phyloP scores from a whole-genome alignment of 37 sponge, comb jelly and placozoan species.

The Hormiphora californensis region DNA sequence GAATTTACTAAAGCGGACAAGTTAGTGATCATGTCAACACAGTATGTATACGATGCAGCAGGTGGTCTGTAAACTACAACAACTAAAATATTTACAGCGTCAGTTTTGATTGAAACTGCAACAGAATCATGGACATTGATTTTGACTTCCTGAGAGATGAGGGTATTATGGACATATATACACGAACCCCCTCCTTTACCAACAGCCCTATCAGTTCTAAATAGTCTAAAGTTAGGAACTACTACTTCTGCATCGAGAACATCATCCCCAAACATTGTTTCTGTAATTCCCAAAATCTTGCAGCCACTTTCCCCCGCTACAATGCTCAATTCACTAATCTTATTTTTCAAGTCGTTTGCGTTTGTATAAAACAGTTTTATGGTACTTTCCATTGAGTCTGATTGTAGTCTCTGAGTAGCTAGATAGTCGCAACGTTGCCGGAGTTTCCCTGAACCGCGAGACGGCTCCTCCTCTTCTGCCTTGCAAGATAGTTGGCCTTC shows the following conservation, averaged over 20 bases:
- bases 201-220: slow-evolving; percentile 19
- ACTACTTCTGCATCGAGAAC: slow-evolving; percentile 12
- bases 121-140: slow-evolving; percentile 29
- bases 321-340: neutral
- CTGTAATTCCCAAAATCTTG: neutral
- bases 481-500: slow-evolving; percentile 25
- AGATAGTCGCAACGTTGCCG: neutral
- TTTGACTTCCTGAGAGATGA: neutral
- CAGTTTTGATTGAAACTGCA: neutral
- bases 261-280: slow-evolving; percentile 47
- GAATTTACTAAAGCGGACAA: neutral
- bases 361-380: slow-evolving; percentile 3
- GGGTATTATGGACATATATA: slow-evolving; percentile 21
- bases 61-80: neutral
- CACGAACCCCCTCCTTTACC: slow-evolving; percentile 3
- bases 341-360: slow-evolving; percentile 44
- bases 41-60: neutral
- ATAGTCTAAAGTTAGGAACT: neutral
- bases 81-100: neutral
- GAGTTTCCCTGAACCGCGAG: neutral
- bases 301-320: neutral
- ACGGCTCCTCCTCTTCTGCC: neutral
- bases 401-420: neutral
- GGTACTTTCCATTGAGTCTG: neutral
- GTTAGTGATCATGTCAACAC: neutral